phyloP scores from a whole-genome alignment of 2,888 invertebrate genomes.

The Ryuthela nishihirai region DNA sequence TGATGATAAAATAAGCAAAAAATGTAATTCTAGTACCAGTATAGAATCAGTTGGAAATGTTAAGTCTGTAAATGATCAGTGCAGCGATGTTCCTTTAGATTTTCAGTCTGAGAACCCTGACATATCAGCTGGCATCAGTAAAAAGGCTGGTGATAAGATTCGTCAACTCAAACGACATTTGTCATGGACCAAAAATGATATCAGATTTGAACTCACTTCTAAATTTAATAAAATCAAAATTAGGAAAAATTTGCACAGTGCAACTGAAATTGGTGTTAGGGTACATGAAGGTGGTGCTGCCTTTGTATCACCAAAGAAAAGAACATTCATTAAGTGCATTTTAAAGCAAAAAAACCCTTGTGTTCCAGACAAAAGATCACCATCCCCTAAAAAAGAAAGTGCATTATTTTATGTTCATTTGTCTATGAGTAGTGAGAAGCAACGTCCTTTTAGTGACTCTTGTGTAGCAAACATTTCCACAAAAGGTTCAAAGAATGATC shows the following conservation, averaged over 20 bases:
- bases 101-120: neutral
- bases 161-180: slow-evolving; percentile 52
- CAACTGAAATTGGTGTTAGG: slow-evolving; percentile 23
- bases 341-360: slow-evolving; percentile 27
- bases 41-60: slow-evolving; percentile 23
- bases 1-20: slow-evolving; percentile 1
- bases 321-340: slow-evolving; percentile 34
- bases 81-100: neutral
- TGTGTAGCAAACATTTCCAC: slow-evolving; percentile 5
- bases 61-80: slow-evolving; percentile 11
- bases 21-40: slow-evolving; percentile 12
- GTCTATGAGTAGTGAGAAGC: slow-evolving; percentile 18
- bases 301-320: slow-evolving; percentile 30
- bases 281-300: slow-evolving; percentile 13
- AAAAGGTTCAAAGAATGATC: neutral
- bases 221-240: slow-evolving; percentile 49
- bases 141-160: slow-evolving; percentile 21
- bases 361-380: slow-evolving; percentile 30
- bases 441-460: slow-evolving; percentile 26
- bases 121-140: neutral
- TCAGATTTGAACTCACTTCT: slow-evolving; percentile 57
- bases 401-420: slow-evolving; percentile 17
- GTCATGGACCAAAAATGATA: slow-evolving; percentile 57
- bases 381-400: slow-evolving; percentile 30
- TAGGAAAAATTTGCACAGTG: slow-evolving; percentile 48